Base-by-base conservation (phyloP, 1,140 invertebrate species). In the Drosophila setifemur region DNA sequence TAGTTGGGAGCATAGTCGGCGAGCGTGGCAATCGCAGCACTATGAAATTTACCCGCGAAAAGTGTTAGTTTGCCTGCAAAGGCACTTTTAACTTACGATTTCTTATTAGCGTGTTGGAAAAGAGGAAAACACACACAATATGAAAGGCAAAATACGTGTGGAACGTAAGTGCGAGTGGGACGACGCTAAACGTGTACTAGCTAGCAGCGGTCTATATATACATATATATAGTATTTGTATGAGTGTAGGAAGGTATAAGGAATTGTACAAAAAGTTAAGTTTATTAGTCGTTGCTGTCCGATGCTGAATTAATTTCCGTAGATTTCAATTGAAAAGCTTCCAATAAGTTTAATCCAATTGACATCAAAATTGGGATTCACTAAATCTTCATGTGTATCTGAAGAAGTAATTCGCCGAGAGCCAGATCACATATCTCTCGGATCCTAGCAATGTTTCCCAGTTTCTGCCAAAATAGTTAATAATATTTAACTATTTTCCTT, bases 31-130 rank as follows among this genome's bases (percentile, higher is more conserved):
- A 43, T 60, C 71, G 60, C 52, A 68, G 44, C 50, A 60, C 29
- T 31, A 78, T 72, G 63, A 75, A 86, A 86, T 68, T 58, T 44
- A 60, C 61, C 69, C 44, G 48, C 58, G 60, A 85, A 83, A 67
- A 55, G 74, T 79, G 75, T 86, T 85, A 86, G 75, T 75, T 68
- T 63, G 14, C 21, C 48, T 49, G 57, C 43, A 67, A 79, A 72
- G 57, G 47, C 64, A 72, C 60, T 75, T 72, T 67, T 39, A 55
- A 79, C 47, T 47, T 55, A 58, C 23, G 26, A 63, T 76, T 74
- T 85, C 81, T 73, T 85, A 85, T 86, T 81, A 85, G 75, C 81
- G 81, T 86, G 81, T 74, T 75, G 60, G 67, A 63, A 71, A 85
- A 85, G 67, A 75, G 57, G 76, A 68, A 86, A 86, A 86, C 66